Base-by-base conservation (phyloP, 2,888 invertebrate genomes). In the Machimus rusticus region DNA sequence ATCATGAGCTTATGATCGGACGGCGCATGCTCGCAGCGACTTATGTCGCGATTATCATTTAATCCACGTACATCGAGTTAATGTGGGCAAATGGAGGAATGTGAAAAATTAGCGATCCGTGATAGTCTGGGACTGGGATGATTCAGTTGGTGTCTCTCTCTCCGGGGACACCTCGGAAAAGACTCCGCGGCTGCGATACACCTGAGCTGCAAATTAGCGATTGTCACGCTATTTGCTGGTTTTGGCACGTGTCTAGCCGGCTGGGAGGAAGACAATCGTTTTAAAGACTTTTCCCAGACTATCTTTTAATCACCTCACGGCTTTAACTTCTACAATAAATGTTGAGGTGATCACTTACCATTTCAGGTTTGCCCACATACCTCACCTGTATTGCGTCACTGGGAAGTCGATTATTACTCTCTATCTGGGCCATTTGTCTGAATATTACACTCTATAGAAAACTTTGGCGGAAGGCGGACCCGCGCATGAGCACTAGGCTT, bases 11-110 rank as follows among this genome's bases (percentile, higher is more conserved):
- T 81, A 81, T 81, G 51, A 51, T 81, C 81, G 55, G 19, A 31
- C 55, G 31, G 81, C 81, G 81, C 81, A 81, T 78, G 51, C 51
- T 81, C 81, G 34, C 16, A 16, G 39, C 51, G 31, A 31, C 51
- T 39, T 51, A 55, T 55, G 39, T 28, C 34, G 55, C 51, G 39
- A 28, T 81, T 81, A 81, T 81, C 34, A 81, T 81, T 81, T 81
- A 51, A 81, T 81, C 39, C 81, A 81, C 81, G 81, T 81, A 31
- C 81, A 34, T 66, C 55, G 34, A 55, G 55, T 81, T 81, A 81
- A 81, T 55, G 81, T 34, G 57, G 28, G 34, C 31, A 55, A 81
- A 31, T 51, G 51, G 51, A 51, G 34, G 81, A 81, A 55, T 81
- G 55, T 55, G 31, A 34, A 51, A 55, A 55, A 51, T 28, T n/a